Evolutionary conservation across 2,888 invertebrate genomes (phyloP), one percentile per base, ranked within the genome.

Genomic region (Hydriomena furcata): DNA sequence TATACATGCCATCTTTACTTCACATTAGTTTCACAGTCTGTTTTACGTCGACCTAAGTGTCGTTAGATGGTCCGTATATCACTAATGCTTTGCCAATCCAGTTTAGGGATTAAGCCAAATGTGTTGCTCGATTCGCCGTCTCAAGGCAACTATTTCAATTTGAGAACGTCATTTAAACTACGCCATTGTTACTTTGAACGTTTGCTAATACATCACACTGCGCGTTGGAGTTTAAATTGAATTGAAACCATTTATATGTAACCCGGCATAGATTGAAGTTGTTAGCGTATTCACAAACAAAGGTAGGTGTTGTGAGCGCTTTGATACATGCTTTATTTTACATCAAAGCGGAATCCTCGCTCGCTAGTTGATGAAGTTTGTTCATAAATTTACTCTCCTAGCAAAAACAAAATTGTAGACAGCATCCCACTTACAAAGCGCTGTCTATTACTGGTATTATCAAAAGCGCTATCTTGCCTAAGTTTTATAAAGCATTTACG

Each of bases 101-200:
- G 66, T 66, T 64, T 62, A 54, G 64, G 53, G 53, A 59, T 57
- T 63, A 61, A 63, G 64, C 65, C 58, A 66, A 74, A 64, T 71
- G 69, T 71, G 66, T 66, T 61, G 65, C 63, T 71, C 70, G 60
- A 70, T 71, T 65, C 61, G 52, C 52, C 62, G 65, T 54, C 62
- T 55, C 61, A 58, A 49, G 56, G 58, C 67, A 69, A 75, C 71
- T 71, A 74, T 77, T 79, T 77, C 79, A 76, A 79, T 78, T 81
- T 76, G 68, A 70, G 65, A 68, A 70, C 71, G 74, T 74, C 76
- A 78, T 76, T 78, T 76, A 69, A 76, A 73, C 75, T 74, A 76
- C 62, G 67, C 61, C 60, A 61, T 68, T 73, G 74, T 71, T 73
- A 73, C 70, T 77, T 76, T 76, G 78, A 75, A 71, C 76, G 73